phyloP scores from a whole-genome alignment of 2,888 invertebrate genomes.

The Callyntrura guangdongensis region DNA sequence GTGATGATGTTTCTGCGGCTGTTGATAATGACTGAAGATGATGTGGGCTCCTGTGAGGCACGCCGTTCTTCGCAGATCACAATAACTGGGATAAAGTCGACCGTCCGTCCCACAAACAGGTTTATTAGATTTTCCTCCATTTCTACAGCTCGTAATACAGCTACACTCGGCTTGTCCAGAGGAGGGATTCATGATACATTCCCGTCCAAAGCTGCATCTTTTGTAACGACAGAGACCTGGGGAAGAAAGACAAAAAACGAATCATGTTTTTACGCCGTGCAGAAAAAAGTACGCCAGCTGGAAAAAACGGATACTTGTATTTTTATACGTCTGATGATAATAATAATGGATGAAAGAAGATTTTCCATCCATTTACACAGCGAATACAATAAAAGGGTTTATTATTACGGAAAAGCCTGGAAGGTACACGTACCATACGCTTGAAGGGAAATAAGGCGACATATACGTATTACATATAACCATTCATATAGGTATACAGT shows the following conservation, averaged over 20 bases:
- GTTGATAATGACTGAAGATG: conserved; percentile 77
- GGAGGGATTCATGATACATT: conserved; percentile 88
- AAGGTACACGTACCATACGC: background rate
- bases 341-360: conserved; percentile 40
- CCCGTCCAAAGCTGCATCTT: conserved; percentile 89
- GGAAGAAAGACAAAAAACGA: background rate
- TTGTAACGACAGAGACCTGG: conserved; percentile 57
- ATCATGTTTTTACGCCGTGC: background rate
- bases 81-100: conserved; percentile 90
- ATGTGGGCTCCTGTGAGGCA: conserved; percentile 88
- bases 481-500: background rate
- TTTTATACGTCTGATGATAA: conserved; percentile 21
- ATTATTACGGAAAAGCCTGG: conserved; percentile 49
- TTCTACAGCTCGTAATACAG: conserved; percentile 88
- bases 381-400: conserved; percentile 57
- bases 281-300: background rate
- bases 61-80: conserved; percentile 89
- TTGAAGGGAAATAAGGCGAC: conserved; percentile 17
- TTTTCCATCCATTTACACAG: conserved; percentile 55
- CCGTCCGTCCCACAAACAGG: conserved; percentile 90
- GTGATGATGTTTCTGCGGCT: conserved; percentile 25
- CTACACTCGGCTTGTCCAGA: conserved; percentile 88
- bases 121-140: conserved; percentile 80
- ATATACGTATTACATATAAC: too few species aligned
- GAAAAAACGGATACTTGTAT: background rate